Conservation (phyloP, 2,113 vertebrate species). For the Manacus vitellinus region DNA sequence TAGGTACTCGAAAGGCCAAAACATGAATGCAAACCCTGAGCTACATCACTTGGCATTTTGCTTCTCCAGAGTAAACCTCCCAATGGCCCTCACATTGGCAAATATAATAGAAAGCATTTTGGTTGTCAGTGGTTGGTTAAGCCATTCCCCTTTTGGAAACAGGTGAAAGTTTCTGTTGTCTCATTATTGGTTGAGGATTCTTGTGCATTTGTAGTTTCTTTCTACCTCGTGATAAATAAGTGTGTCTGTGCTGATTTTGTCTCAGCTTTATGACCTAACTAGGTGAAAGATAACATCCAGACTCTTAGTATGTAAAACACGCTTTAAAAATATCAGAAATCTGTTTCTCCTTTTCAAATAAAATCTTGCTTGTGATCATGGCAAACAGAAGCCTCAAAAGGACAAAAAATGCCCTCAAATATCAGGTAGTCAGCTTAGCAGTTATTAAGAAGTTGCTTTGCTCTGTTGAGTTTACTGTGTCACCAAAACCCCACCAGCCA, state of each 20-base stretch:
- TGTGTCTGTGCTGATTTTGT: neutral
- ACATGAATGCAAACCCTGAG: neutral
- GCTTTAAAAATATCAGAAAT: neutral
- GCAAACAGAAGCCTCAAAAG: neutral
- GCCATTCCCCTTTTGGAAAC: neutral
- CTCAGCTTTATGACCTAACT: neutral
- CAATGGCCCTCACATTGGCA: fast-evolving
- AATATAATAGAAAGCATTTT: neutral
- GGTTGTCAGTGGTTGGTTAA: neutral
- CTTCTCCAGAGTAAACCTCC: neutral
- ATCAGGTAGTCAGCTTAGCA: conserved; percentile 18
- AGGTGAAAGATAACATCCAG: neutral
- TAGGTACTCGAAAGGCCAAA: neutral
- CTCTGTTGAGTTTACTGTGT: conserved; percentile 65
- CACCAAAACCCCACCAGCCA: conserved; percentile 71
- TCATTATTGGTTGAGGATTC: neutral
- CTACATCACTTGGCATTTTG: neutral
- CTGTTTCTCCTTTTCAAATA: neutral
- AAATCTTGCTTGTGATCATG: conserved; percentile 5
- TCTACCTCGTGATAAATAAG: neutral
- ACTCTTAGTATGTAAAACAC: neutral
- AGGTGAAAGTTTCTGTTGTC: neutral
- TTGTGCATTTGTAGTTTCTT: neutral
- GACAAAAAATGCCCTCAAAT: neutral
- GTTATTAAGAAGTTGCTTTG: conserved; percentile 57